A percentile compares a stretch with the other conserved stretches of the same genome.
Conservation (phyloP, 2,888 invertebrate genomes). For the Dioctria linearis region DNA sequence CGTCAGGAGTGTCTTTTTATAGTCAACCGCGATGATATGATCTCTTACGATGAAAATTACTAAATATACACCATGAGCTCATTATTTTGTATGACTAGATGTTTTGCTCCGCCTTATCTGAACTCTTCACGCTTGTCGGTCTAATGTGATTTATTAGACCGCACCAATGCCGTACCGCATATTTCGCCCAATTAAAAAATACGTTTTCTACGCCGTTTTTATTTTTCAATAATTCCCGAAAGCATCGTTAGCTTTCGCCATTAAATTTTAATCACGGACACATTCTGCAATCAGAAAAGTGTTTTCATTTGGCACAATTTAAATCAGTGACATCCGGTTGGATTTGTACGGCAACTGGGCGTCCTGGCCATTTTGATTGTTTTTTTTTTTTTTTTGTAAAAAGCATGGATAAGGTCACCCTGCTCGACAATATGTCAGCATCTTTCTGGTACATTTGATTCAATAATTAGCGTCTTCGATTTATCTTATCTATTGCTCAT, state of each 20-base stretch:
- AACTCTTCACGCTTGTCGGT: neutral
- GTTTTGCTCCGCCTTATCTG: constrained; percentile 13
- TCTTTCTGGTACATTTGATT: constrained; percentile 20
- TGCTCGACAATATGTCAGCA: neutral
- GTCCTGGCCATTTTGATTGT: neutral
- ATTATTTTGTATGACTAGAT: neutral
- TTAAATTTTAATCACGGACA: constrained; percentile 17
- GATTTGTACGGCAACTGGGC: neutral
- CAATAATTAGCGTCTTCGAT: constrained; percentile 9
- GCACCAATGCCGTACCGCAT: neutral
- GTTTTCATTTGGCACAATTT: neutral
- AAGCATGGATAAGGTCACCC: neutral
- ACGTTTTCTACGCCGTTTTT: neutral
- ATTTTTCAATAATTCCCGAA: constrained; percentile 10
- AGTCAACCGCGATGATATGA: neutral
- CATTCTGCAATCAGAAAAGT: neutral
- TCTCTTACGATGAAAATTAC: neutral
- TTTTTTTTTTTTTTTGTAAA: too few species aligned
- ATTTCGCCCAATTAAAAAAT: neutral
- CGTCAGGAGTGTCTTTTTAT: neutral
- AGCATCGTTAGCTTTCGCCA: constrained; percentile 14
- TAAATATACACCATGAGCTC: constrained; percentile 13
- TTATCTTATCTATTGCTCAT: constrained; percentile 1
- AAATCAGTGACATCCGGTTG: neutral
- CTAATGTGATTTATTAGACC: neutral